These are phyloP conservation scores for Heliconius eleuchia DNA, from an alignment of 1,140 invertebrate species.

Conservation along the genomic window DNA sequence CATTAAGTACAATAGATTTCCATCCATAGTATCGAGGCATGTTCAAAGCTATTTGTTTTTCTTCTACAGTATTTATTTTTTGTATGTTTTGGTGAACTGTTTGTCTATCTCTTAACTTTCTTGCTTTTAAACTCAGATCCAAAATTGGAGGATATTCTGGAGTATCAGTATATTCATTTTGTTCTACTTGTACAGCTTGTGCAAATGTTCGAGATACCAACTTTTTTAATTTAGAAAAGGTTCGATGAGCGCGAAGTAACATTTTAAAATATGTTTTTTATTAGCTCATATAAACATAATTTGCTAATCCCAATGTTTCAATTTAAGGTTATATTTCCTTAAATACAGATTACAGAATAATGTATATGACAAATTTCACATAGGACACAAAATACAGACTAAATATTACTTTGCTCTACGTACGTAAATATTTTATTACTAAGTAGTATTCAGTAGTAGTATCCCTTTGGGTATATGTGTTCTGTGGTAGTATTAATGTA, in stretches of 20 bases:
- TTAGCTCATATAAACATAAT: slow-evolving; percentile 4
- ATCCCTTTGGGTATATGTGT: too few species aligned
- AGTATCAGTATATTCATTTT: slow-evolving; percentile 71
- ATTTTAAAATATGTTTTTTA: slow-evolving; percentile 39
- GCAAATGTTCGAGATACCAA: slow-evolving; percentile 46
- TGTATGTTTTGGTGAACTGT: slow-evolving; percentile 83
- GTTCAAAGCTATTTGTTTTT: slow-evolving; percentile 90
- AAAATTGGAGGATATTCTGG: slow-evolving; percentile 85
- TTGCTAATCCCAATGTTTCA: not conserved
- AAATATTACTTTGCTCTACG: not conserved
- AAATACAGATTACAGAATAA: not conserved
- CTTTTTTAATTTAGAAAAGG: slow-evolving; percentile 57
- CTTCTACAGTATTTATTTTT: slow-evolving; percentile 87
- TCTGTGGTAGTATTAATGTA: too few species aligned
- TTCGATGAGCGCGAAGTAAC: slow-evolving; percentile 53
- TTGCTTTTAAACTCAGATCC: slow-evolving; percentile 77
- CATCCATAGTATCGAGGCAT: slow-evolving; percentile 91
- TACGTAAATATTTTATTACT: not conserved
- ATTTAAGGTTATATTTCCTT: not conserved
- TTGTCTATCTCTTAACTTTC: slow-evolving; percentile 67
- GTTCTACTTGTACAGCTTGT: slow-evolving; percentile 49
- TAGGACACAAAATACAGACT: not conserved
- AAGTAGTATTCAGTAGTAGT: too few species aligned
- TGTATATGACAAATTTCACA: not conserved
- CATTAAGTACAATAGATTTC: slow-evolving; percentile 83